Percentiles rank a stretch among this genome's conserved stretches.
Evolutionary conservation across 2,888 invertebrate species (phyloP).

Genomic region (Argyra leucocephala): DNA sequence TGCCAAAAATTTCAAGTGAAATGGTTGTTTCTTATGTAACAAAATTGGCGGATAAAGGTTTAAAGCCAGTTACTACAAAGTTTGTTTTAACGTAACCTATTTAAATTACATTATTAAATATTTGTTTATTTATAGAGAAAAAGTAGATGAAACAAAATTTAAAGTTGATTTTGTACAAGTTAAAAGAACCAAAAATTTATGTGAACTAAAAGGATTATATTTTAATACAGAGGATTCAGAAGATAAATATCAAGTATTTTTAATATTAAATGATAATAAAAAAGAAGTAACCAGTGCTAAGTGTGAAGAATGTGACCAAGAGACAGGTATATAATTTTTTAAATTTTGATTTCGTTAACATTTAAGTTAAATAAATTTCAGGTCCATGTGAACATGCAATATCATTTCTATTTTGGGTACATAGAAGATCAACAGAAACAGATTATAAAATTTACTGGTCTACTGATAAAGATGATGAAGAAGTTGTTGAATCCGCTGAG

Average conservation of each 20-base stretch:
- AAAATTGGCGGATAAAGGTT: slow-evolving; percentile 20
- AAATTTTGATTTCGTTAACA: not conserved
- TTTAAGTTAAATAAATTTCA: slow-evolving; percentile 17
- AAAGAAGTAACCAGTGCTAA: slow-evolving; percentile 28
- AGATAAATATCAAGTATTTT: slow-evolving; percentile 21
- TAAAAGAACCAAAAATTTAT: slow-evolving; percentile 28
- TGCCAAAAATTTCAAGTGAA: slow-evolving; percentile 33
- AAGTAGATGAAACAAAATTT: slow-evolving; percentile 28
- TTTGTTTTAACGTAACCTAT: not conserved
- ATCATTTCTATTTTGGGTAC: slow-evolving; percentile 38
- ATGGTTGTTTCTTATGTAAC: slow-evolving; percentile 37
- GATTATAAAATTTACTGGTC: slow-evolving; percentile 36
- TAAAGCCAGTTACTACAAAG: not conserved
- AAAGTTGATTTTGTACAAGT: slow-evolving; percentile 39
- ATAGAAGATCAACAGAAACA: slow-evolving; percentile 31
- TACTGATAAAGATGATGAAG: slow-evolving; percentile 32
- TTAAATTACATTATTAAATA: slow-evolving; percentile 14
- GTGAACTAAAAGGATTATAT: slow-evolving; percentile 34
- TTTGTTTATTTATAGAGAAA: slow-evolving; percentile 18
- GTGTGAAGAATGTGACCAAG: slow-evolving; percentile 31
- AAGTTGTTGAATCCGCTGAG: slow-evolving; percentile 29
- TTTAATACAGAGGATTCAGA: slow-evolving; percentile 29
- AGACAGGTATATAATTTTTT: slow-evolving; percentile 23
- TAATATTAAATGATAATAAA: slow-evolving; percentile 30
- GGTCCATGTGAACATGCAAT: slow-evolving; percentile 35